Evolutionary conservation across 2,888 invertebrate species (phyloP).

Genomic region (Drosophila affinis): DNA sequence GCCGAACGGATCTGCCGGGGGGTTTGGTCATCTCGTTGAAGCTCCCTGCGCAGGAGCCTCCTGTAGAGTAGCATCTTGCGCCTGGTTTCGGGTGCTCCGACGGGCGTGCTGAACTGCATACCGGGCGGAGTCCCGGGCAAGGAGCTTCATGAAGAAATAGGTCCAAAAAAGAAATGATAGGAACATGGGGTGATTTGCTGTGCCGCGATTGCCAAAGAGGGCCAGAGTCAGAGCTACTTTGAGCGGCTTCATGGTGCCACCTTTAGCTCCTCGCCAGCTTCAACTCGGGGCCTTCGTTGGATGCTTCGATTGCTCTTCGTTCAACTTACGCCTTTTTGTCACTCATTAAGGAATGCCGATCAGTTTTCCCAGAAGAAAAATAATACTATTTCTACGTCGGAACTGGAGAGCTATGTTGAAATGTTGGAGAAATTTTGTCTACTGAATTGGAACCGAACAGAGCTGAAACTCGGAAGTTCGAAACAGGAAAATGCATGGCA

Average conservation of each 20-base stretch:
- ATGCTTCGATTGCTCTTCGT: neutral
- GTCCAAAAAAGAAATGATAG: neutral
- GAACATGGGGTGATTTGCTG: neutral
- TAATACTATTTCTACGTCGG: neutral
- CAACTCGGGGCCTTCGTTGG: neutral
- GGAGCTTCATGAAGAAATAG: slow-evolving; percentile 3
- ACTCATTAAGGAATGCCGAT: slow-evolving; percentile 1
- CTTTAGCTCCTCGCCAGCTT: neutral
- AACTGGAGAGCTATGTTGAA: slow-evolving; percentile 13
- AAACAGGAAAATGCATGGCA: neutral
- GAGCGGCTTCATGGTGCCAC: neutral
- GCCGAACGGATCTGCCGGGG: slow-evolving; percentile 18
- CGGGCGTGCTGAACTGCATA: slow-evolving; percentile 58
- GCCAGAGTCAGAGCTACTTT: neutral
- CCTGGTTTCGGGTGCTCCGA: slow-evolving; percentile 48
- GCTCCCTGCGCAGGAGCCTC: slow-evolving; percentile 45
- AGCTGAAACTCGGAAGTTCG: neutral
- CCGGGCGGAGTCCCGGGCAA: neutral
- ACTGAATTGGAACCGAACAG: neutral
- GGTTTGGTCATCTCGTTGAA: slow-evolving; percentile 25
- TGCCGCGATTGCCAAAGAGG: neutral
- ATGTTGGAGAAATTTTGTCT: slow-evolving; percentile 24
- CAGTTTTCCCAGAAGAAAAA: neutral
- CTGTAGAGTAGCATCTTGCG: slow-evolving; percentile 61
- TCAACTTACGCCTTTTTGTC: slow-evolving; percentile 28